Percentiles rank a stretch among this genome's conserved stretches.
phyloP scores from a whole-genome alignment of 2,797 vertebrate genomes.

The Gallinago solitaria region DNA sequence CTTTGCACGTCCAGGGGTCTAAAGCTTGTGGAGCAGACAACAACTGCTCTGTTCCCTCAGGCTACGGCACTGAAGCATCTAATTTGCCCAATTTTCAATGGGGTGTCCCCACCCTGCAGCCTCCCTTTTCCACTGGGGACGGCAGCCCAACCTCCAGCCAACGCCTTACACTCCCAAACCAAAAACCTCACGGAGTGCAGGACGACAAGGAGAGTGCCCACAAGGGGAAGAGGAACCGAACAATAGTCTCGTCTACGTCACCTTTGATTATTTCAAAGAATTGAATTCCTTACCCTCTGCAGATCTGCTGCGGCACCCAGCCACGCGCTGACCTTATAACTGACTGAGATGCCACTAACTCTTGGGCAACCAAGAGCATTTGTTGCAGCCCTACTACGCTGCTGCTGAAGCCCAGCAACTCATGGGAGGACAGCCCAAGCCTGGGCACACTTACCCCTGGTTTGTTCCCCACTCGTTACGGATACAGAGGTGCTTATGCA shows the following conservation, averaged over 20 bases:
- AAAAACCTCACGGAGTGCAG: fast-evolving
- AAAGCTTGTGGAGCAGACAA: not conserved
- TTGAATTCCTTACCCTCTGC: fast-evolving
- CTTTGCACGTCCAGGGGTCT: not conserved
- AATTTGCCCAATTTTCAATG: not conserved
- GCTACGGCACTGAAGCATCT: not conserved
- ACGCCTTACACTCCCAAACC: not conserved
- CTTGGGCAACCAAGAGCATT: not conserved
- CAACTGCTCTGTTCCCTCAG: not conserved
- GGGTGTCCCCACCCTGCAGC: fast-evolving
- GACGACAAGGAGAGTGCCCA: not conserved
- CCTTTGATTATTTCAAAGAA: not conserved
- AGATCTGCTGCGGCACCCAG: not conserved
- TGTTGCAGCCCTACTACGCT: fast-evolving
- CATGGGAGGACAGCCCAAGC: fast-evolving
- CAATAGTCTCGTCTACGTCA: not conserved
- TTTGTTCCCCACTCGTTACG: conserved; percentile 98
- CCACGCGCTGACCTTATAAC: fast-evolving
- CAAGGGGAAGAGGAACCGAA: not conserved
- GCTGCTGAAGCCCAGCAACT: not conserved
- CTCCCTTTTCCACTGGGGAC: fast-evolving
- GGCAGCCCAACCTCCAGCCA: not conserved
- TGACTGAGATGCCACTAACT: fast-evolving
- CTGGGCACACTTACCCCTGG: conserved; percentile 88
- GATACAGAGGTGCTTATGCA: conserved; percentile 98